Evolutionary conservation across 2,888 invertebrate species (phyloP), one percentile per base, ranked within the genome.

Genomic region (Argyra leucocephala): DNA sequence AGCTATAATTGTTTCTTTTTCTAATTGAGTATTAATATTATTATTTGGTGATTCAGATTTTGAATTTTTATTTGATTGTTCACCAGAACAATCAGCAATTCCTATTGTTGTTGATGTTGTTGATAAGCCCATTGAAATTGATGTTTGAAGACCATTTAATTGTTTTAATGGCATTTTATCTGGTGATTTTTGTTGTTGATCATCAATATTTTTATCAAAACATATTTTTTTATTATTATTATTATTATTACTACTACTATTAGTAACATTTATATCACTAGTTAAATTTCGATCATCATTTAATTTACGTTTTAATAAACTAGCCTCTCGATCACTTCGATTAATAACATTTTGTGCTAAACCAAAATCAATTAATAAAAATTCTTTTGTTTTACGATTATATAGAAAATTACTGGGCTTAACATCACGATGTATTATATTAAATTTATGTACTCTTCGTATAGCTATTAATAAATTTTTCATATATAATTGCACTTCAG

Each of bases 361-460:
- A 0, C 95, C 95, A 82, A 95, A 95, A 80, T 95, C 94, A 18
- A 95, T 92, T 68, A 94, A 79, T 64, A 91, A 82, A 79, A 87
- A 90, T 73, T 88, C 87, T 70, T 82, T 82, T 67, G 83, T 84
- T 31, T 83, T 82, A 18, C 92, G 82, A 78, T 93, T 89, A 75
- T 91, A 93, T 12, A 95, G 82, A 78, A 95, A 95, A 81, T 95
- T 95, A 78, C 89, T 91, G 1, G 95, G 95, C 79, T 95, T 95
- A 59, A 95, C 86, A 75, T 95, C 95, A 65, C 95, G 82, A 76
- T 95, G 95, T 67, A 95, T 93, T 68, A 95, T 86, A 68, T 88
- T 86, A 76, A 89, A 89, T 61, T 86, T 84, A 80, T 95, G 95
- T 66, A 95, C 91, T 73, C 90, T 85, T 7, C 83, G 81, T 70